Conservation (phyloP, 2,888 invertebrate genomes). For the Drosophila falleni region DNA sequence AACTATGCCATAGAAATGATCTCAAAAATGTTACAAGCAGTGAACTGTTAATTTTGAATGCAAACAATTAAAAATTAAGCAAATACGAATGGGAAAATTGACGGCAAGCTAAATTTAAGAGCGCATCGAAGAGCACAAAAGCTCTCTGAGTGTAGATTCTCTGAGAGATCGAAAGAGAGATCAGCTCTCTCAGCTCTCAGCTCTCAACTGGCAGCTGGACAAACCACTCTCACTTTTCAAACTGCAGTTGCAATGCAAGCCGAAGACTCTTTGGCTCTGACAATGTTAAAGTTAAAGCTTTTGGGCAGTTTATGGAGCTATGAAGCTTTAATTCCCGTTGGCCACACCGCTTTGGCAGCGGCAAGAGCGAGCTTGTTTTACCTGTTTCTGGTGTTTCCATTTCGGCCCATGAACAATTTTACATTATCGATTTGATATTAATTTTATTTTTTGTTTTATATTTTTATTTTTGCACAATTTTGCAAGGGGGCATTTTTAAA, state of each 20-base stretch:
- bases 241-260: conserved; percentile 34
- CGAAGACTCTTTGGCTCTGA: conserved; percentile 8
- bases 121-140: conserved; percentile 59
- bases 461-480: conserved; percentile 50
- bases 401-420: conserved; percentile 53
- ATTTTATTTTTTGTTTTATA: conserved; percentile 42
- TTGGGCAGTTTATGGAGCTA: conserved; percentile 51
- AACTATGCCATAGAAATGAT: conserved; percentile 64
- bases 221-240: conserved; percentile 66
- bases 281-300: conserved; percentile 3
- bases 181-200: background rate
- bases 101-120: conserved; percentile 46
- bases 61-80: conserved; percentile 73
- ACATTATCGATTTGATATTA: conserved; percentile 77
- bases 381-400: conserved; percentile 58
- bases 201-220: conserved; percentile 22
- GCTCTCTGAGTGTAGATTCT: conserved; percentile 20
- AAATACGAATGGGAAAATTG: conserved; percentile 40
- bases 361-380: conserved; percentile 69
- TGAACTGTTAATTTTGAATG: conserved; percentile 67
- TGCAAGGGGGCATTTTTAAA: conserved; percentile 33
- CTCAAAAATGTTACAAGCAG: background rate
- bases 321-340: conserved; percentile 75
- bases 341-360: conserved; percentile 54
- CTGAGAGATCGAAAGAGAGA: background rate